Base-by-base conservation (phyloP, 2,113 vertebrate genomes). In the Cryptotis parvus region DNA sequence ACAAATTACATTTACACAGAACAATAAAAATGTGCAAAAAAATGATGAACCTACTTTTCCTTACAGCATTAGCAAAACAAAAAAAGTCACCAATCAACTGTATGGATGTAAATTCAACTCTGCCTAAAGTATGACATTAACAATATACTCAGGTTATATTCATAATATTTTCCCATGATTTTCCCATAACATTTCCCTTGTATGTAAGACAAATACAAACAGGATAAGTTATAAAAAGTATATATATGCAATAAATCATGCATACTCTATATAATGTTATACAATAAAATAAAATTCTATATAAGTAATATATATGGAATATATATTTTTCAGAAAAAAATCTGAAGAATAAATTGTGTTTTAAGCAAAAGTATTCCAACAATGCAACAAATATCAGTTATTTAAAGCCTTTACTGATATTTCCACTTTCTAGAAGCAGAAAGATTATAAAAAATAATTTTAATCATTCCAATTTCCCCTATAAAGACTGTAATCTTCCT, bases 1-100 rank as follows among this genome's bases (percentile, higher is more conserved):
- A 98, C 98, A 98, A 98, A 98, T 98, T 98, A 98, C 98, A 98
- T 98, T 98, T 98, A 98, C 98, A 98, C 97, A 98, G 98, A 98
- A 98, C 98, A 98, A 98, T 98, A 98, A 98, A 98, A 98, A 98
- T 98, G 97, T 97, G 97, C 27, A 87, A 95, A 96, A 84, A 97
- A 95, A 96, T 26, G 89, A 98, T 97, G 97, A 98, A 96, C 96
- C 97, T 97, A 97, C 97, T 97, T 98, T 98, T 97, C 52, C 66
- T 96, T 95, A 96, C 94, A 98, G 95, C 92, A 97, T 94, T 96
- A 95, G 87, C 70, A 94, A 97, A 95, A 79, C 15, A 94, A 97
- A 95, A 95, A 20, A 96, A 97, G 97, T 94, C 83, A 39, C 95
- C 96, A 97, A 97, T 96, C 94, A 97, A 97, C 55, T 90, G 84